These are phyloP conservation scores for Myodes glareolus DNA, from an alignment of 2,113 vertebrate species.

Conservation along the genomic window DNA sequence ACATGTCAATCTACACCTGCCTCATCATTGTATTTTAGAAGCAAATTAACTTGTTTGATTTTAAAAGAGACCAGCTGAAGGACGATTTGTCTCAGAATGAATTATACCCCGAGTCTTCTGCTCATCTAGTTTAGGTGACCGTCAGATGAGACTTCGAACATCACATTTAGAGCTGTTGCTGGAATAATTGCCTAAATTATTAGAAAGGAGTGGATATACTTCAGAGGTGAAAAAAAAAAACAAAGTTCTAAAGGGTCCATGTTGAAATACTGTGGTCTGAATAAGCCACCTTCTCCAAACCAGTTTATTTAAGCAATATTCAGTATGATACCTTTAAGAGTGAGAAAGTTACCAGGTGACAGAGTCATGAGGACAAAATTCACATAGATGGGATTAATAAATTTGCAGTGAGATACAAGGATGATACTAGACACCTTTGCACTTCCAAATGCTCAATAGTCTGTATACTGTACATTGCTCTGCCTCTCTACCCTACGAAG, in stretches of 20 bases:
- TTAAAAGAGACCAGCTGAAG: background rate
- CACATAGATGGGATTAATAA: background rate
- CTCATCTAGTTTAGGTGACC: background rate
- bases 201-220: background rate
- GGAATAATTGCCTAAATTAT: background rate
- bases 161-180: background rate
- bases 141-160: background rate
- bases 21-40: background rate
- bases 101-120: background rate
- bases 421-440: background rate
- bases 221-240: background rate
- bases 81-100: background rate
- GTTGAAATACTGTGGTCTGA: background rate
- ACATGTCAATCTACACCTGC: too few species aligned
- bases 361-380: background rate
- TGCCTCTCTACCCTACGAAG: background rate
- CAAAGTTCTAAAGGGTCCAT: background rate
- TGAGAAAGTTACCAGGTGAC: background rate
- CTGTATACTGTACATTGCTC: rapidly evolving
- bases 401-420: background rate
- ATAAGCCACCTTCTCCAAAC: background rate
- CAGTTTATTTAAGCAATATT: background rate
- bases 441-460: background rate
- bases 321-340: background rate
- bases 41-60: background rate